phyloP scores from a whole-genome alignment of 1,140 invertebrate species.

The Pteromalus puparum region DNA sequence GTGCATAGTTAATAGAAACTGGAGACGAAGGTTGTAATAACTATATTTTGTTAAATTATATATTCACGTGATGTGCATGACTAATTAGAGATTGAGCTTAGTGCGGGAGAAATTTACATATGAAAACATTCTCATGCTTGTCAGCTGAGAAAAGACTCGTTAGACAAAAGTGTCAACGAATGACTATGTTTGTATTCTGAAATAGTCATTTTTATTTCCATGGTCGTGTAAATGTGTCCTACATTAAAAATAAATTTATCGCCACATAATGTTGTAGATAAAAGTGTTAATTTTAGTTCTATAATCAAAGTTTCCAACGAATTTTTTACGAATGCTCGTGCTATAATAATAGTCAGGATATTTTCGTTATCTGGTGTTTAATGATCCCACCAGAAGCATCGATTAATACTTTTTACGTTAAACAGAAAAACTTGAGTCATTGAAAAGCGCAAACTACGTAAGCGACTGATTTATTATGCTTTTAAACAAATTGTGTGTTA shows the following conservation, averaged over 20 bases:
- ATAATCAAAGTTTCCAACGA: no score
- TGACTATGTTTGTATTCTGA: neutral
- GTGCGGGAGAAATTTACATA: constrained; percentile 15
- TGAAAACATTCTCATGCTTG: constrained; percentile 12
- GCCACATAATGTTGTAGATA: no score
- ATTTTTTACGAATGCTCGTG: no score
- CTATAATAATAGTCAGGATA: no score
- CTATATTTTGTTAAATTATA: neutral
- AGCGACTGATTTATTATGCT: no score
- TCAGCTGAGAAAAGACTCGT: neutral
- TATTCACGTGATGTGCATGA: neutral
- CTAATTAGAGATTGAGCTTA: neutral
- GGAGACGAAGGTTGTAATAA: neutral
- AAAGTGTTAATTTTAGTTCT: no score
- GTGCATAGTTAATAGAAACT: neutral
- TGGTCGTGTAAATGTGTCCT: neutral
- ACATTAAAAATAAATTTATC: no score
- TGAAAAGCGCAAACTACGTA: neutral
- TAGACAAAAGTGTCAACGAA: neutral
- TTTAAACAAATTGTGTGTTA: neutral
- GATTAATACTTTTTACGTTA: no score
- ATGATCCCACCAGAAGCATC: no score
- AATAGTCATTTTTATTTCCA: neutral
- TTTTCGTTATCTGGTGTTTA: no score
- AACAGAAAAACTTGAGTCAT: no score